Percentiles rank a stretch among this genome's conserved stretches.
These are phyloP conservation scores for Arion vulgaris DNA, from an alignment of 1,140 invertebrate genomes.

Conservation along the genomic window DNA sequence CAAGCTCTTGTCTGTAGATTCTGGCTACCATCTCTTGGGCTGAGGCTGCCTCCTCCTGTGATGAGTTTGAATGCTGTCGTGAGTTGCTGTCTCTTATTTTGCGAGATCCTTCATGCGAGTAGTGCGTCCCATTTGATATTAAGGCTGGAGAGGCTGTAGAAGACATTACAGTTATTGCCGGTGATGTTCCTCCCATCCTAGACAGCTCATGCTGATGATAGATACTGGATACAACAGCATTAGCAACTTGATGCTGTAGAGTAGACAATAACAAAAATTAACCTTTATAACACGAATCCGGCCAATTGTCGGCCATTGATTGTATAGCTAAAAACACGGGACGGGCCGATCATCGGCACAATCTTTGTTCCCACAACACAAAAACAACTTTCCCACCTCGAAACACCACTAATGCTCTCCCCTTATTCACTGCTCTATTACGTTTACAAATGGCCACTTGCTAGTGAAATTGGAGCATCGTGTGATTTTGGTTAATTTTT, in stretches of 20 bases:
- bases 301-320: no score
- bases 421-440: no score
- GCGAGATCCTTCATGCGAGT: slow-evolving; percentile 36
- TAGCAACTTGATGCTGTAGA: slow-evolving; percentile 62
- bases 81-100: slow-evolving; percentile 42
- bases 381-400: no score
- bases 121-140: slow-evolving; percentile 23
- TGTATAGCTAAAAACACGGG: no score
- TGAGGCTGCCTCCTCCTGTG: slow-evolving; percentile 46
- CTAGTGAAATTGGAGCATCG: no score
- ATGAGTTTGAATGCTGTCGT: slow-evolving; percentile 24
- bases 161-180: slow-evolving; percentile 34
- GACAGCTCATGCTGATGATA: slow-evolving; percentile 69
- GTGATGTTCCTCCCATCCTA: slow-evolving; percentile 46
- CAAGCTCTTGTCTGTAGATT: slow-evolving; percentile 96
- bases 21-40: slow-evolving; percentile 95
- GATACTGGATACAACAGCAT: slow-evolving; percentile 67
- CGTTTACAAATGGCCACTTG: no score
- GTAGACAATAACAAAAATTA: neutral
- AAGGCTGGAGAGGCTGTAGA: slow-evolving; percentile 32
- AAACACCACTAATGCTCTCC: no score
- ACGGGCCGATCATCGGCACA: no score
- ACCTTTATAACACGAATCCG: no score
- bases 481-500: no score
- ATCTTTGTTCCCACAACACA: no score